These are phyloP conservation scores for Porites cylindrica DNA, from an alignment of 92 coral and sea anemone species.

Conservation along the genomic window DNA sequence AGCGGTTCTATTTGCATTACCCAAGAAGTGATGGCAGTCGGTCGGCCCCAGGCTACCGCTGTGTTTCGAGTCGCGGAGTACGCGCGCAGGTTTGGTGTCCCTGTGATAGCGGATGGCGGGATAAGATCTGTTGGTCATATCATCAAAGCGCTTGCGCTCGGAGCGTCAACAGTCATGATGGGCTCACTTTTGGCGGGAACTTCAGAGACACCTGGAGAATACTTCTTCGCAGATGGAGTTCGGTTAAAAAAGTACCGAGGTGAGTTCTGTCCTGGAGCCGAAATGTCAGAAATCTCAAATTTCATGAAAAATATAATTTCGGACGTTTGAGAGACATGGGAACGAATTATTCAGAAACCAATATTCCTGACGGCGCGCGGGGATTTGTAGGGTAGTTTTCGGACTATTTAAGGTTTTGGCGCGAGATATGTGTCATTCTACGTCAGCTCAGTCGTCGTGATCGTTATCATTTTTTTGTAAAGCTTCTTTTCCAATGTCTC, in stretches of 20 bases:
- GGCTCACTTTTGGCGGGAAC: conserved; percentile 99
- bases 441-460: too few relatives aligned
- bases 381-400: too few relatives aligned
- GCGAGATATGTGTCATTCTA: too few relatives aligned
- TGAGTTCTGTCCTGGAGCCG: conserved; percentile 11
- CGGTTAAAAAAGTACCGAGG: conserved; percentile 97
- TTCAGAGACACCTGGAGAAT: conserved; percentile 97
- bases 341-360: too few relatives aligned
- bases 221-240: conserved; percentile 92
- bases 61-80: conserved; percentile 96
- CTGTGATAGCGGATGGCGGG: conserved; percentile 99
- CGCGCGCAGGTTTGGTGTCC: conserved; percentile 93
- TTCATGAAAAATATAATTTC: neutral
- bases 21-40: conserved; percentile 99
- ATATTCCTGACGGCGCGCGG: too few relatives aligned
- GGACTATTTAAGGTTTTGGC: too few relatives aligned
- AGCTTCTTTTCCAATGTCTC: too few relatives aligned
- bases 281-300: neutral
- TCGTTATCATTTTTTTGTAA: too few relatives aligned
- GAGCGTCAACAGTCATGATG: conserved; percentile 99
- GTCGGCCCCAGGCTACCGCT: conserved; percentile 98
- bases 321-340: too few relatives aligned
- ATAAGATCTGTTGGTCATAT: conserved; percentile 91
- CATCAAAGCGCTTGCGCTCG: conserved; percentile 90
- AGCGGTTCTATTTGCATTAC: conserved; percentile 99